phyloP scores from a whole-genome alignment of 1,140 invertebrate species.

The Heliconius congener region DNA sequence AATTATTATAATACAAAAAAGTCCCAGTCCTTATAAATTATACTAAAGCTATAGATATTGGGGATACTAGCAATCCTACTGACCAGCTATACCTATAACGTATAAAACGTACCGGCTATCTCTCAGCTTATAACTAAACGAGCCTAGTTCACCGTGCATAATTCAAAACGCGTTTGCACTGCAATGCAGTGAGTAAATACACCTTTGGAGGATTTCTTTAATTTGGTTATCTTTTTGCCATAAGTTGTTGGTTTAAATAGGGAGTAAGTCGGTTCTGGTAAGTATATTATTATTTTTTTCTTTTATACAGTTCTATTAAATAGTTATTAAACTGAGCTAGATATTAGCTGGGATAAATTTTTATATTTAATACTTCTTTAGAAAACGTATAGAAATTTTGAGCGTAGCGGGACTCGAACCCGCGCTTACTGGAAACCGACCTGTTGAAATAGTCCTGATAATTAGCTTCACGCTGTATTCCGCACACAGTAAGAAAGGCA shows the following conservation, averaged over 20 bases:
- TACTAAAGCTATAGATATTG: not conserved
- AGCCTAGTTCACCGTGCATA: constrained; percentile 44
- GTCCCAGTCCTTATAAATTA: too few relatives aligned
- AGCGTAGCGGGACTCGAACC: too few relatives aligned
- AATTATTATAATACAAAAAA: too few relatives aligned
- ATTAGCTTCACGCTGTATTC: too few relatives aligned
- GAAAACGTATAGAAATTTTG: too few relatives aligned
- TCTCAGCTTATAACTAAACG: constrained; percentile 38
- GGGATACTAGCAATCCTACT: not conserved
- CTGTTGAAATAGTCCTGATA: too few relatives aligned
- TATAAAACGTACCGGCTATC: not conserved
- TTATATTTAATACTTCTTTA: too few relatives aligned
- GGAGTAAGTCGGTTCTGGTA: not conserved
- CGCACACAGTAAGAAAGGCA: too few relatives aligned
- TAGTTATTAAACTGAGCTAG: too few relatives aligned
- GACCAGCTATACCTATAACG: not conserved
- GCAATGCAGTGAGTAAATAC: constrained; percentile 43
- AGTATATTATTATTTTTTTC: not conserved
- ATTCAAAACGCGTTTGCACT: constrained; percentile 45
- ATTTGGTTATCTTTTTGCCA: constrained; percentile 21
- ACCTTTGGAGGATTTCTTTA: constrained; percentile 34
- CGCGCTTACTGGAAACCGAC: too few relatives aligned
- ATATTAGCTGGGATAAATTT: too few relatives aligned
- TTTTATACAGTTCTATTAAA: too few relatives aligned
- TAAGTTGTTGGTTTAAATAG: not conserved